Evolutionary conservation across 2,113 vertebrate genomes (phyloP).

Genomic region (Polyodon spathula): DNA sequence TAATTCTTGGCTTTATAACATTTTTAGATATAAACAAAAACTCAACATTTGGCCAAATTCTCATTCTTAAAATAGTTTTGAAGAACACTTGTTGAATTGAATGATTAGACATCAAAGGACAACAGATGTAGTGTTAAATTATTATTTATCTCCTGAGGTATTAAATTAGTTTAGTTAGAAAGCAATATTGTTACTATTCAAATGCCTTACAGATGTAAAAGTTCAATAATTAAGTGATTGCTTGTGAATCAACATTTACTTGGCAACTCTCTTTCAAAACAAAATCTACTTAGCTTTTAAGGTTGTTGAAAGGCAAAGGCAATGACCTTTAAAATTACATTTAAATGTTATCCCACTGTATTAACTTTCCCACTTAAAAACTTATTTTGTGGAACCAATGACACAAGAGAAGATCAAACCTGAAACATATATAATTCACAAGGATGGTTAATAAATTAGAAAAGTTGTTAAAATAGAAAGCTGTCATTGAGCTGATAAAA

Average conservation of each 20-base stretch:
- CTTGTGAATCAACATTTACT: slow-evolving; percentile 40
- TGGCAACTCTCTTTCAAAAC: slow-evolving; percentile 47
- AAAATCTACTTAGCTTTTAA: too few species aligned
- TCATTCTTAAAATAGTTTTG: slow-evolving; percentile 16
- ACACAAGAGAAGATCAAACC: too few species aligned
- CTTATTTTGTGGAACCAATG: too few species aligned
- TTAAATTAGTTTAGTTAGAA: slow-evolving; percentile 18
- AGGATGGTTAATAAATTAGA: too few species aligned
- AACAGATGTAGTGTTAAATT: slow-evolving; percentile 31
- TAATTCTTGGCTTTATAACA: slow-evolving; percentile 17
- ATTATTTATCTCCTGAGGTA: slow-evolving; percentile 18
- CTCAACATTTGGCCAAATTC: slow-evolving; percentile 18
- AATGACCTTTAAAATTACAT: too few species aligned
- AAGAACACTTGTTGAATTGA: background rate
- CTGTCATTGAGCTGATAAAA: too few species aligned
- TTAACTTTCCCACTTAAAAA: too few species aligned
- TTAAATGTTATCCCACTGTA: too few species aligned
- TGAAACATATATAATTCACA: too few species aligned
- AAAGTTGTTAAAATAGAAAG: too few species aligned
- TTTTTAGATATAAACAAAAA: slow-evolving; percentile 43
- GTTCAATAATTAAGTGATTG: slow-evolving; percentile 41
- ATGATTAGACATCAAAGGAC: slow-evolving; percentile 16
- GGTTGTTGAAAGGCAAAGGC: too few species aligned
- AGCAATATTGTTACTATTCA: slow-evolving; percentile 24
- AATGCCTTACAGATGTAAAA: slow-evolving; percentile 37